Percentiles rank a stretch among this genome's conserved stretches.
These are phyloP conservation scores for Anarhynchus alexandrinus DNA, from an alignment of 2,113 vertebrate species.

Conservation along the genomic window DNA sequence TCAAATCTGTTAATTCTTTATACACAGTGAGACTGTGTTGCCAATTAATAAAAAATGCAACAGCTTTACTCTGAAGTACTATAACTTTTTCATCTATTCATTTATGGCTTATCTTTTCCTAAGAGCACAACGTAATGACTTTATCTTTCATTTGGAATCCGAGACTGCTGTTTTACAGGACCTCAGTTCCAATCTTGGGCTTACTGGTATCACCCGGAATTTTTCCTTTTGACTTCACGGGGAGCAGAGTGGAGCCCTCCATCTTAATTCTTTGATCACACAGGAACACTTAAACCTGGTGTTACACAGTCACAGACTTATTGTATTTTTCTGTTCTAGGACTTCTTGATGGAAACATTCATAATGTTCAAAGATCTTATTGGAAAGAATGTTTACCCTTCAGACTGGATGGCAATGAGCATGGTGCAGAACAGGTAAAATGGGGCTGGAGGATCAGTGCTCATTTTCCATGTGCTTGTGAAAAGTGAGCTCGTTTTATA, in stretches of 20 bases:
- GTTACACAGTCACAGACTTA: background rate
- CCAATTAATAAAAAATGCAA: background rate
- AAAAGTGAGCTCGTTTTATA: rapidly evolving
- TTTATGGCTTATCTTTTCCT: background rate
- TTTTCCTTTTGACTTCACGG: background rate
- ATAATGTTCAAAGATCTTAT: conserved; percentile 96
- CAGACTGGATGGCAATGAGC: conserved; percentile 98
- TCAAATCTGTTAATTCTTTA: background rate
- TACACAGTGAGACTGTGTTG: background rate
- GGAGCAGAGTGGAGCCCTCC: background rate
- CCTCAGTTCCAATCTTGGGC: background rate
- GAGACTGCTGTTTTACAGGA: background rate
- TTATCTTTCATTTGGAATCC: background rate
- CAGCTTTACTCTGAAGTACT: background rate
- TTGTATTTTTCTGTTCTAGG: conserved; percentile 70
- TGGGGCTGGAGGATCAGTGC: no score
- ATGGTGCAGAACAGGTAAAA: conserved; percentile 97
- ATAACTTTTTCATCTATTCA: background rate
- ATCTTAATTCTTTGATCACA: background rate
- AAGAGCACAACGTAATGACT: background rate
- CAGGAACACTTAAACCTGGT: background rate
- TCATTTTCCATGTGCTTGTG: background rate
- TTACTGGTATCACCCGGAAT: background rate
- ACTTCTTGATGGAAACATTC: conserved; percentile 98
- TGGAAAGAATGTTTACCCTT: conserved; percentile 93